phyloP scores from a whole-genome alignment of 2,888 invertebrate genomes.

The Anoplius nigerrimus region DNA sequence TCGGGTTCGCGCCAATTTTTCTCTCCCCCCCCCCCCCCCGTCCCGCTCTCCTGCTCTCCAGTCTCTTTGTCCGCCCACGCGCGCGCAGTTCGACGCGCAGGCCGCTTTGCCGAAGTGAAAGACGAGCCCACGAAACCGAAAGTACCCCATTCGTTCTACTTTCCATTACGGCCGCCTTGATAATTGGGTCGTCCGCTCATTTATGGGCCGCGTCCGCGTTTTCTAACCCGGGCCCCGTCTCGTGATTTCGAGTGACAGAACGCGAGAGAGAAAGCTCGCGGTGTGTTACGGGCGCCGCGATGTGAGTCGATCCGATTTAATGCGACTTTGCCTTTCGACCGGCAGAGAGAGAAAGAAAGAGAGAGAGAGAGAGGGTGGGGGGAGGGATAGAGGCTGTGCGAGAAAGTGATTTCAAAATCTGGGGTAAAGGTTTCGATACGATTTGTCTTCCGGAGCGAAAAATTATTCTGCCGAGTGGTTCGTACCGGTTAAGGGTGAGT shows the following conservation, averaged over 20 bases:
- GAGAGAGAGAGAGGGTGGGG: conserved; percentile 7
- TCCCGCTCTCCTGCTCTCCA: neutral
- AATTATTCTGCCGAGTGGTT: too few species aligned
- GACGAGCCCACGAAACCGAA: conserved; percentile 68
- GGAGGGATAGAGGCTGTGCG: conserved; percentile 48
- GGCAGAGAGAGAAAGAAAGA: neutral
- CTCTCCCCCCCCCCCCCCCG: neutral
- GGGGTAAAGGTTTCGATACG: too few species aligned
- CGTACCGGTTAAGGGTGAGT: too few species aligned
- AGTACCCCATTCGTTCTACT: conserved; percentile 69
- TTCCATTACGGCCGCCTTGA: conserved; percentile 61
- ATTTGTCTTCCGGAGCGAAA: too few species aligned
- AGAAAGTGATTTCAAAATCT: too few species aligned
- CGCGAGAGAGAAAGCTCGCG: neutral
- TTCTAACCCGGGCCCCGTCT: too few species aligned
- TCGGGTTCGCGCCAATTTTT: neutral
- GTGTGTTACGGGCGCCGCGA: neutral
- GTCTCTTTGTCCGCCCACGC: neutral
- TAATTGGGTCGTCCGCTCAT: conserved; percentile 49
- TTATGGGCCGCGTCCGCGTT: conserved; percentile 16
- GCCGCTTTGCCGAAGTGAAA: conserved; percentile 64
- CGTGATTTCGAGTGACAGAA: too few species aligned
- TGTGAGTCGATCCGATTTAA: neutral
- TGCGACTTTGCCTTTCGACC: neutral
- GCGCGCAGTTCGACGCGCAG: conserved; percentile 44